phyloP scores from a whole-genome alignment of 37 sponge, comb jelly and placozoan genomes.

The Agelas oroides region DNA sequence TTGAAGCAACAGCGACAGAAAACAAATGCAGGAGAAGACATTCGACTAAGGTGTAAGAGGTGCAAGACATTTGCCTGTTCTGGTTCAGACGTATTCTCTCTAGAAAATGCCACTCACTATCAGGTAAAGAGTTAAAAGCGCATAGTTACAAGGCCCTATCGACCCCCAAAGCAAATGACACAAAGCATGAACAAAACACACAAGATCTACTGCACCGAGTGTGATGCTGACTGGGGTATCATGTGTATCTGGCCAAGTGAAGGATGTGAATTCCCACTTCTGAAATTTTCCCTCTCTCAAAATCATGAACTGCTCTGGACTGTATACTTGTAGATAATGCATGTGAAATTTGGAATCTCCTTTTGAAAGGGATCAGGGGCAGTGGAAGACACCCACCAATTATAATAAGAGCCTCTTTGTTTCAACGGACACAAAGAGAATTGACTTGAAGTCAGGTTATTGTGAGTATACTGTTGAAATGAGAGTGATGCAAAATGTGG shows the following conservation, averaged over 20 bases:
- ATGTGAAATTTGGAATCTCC: too few relatives aligned
- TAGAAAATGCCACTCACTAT: not conserved
- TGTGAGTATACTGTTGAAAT: too few relatives aligned
- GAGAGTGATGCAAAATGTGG: too few relatives aligned
- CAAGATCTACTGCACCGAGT: conserved; percentile 47
- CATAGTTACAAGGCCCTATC: not conserved
- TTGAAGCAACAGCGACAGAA: not conserved
- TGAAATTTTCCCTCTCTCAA: too few relatives aligned
- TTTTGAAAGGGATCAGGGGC: too few relatives aligned
- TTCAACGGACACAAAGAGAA: too few relatives aligned
- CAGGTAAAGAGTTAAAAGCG: not conserved
- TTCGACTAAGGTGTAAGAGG: conserved; percentile 41
- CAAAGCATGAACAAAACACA: not conserved
- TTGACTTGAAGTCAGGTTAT: too few relatives aligned
- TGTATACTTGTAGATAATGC: too few relatives aligned
- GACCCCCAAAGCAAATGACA: not conserved
- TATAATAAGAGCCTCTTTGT: too few relatives aligned
- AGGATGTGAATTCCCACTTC: conserved; percentile 24
- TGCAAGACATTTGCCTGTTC: conserved; percentile 63
- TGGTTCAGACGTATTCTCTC: conserved; percentile 40
- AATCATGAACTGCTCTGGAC: too few relatives aligned
- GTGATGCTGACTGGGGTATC: conserved; percentile 59
- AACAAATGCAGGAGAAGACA: not conserved
- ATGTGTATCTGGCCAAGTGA: conserved; percentile 8
- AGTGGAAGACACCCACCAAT: too few relatives aligned